Evolutionary conservation across 2,113 vertebrate species (phyloP), one percentile per base, ranked within the genome.

Genomic region (Ammospiza nelsoni): DNA sequence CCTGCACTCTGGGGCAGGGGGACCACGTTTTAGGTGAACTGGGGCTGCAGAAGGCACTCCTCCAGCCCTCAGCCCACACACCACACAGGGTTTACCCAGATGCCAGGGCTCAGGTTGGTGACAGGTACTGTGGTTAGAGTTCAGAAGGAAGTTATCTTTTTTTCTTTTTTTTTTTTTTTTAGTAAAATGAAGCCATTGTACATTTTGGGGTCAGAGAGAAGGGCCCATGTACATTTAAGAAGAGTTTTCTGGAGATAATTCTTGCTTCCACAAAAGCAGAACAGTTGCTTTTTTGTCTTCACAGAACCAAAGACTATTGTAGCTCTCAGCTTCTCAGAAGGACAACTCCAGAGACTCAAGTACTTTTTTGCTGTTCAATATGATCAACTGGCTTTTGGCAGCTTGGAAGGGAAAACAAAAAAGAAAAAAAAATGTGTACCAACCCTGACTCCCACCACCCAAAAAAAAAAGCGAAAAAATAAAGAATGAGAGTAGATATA

Each of bases 221-320:
- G 12, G 39, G 19, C 9, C 22, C 19, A 49, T 6, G 89, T 46
- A 85, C 71, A 96, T 79, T 87, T 84, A 91, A 91, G 91, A 92
- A 83, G 81, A 80, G 67, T 55, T 71, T 95, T 71, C 68, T 71
- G 29, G 63, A 88, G 84, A 90, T 89, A 95, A 81, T 48, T 63
- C 48, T 74, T 74, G 23, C 39, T 93, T 74, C 71, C 61, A 94
- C 85, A 77, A 83, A 71, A 88, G 48, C 59, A 86, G 72, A 95
- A 95, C 75, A 94, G 82, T 92, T 86, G 79, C 57, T 93, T 94
- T 94, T 95, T 91, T 95, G 91, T 96, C 63, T 89, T 85, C 75
- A 72, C 43, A 91, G n/a, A 87, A 87, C 29, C 4, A 1, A 83
- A 83, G 51, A 41, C 85, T 80, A n/a, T 86, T 93, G 79, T 85